phyloP scores from a whole-genome alignment of 2,113 vertebrate genomes.

The Poeciliopsis retropinna region DNA sequence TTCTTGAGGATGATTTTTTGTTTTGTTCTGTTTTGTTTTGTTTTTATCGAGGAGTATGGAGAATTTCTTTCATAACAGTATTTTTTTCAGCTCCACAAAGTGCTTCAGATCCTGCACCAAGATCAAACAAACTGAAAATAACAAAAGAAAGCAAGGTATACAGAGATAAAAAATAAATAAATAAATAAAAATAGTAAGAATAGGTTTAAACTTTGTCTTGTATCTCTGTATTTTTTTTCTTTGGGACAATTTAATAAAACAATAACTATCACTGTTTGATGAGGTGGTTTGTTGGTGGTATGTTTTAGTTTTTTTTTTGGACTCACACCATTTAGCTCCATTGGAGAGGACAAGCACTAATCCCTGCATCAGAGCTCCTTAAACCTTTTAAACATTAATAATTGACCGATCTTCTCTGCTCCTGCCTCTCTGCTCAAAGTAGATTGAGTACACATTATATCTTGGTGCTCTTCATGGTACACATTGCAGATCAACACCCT shows the following conservation, averaged over 20 bases:
- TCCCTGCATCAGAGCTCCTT: constrained; percentile 46
- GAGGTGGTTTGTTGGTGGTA: constrained; percentile 10
- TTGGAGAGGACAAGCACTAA: constrained; percentile 41
- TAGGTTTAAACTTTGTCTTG: background rate
- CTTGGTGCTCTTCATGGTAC: constrained; percentile 57
- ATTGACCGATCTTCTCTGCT: constrained; percentile 72
- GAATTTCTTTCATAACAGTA: background rate
- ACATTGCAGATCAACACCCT: constrained; percentile 25
- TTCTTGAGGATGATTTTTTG: background rate
- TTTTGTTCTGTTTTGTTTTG: too few species aligned
- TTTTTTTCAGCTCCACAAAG: background rate
- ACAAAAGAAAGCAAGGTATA: background rate
- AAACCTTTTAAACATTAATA: constrained; percentile 80
- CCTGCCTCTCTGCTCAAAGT: constrained; percentile 45
- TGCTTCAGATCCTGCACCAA: background rate
- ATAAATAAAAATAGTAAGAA: background rate
- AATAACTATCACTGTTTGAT: background rate
- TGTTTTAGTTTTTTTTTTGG: background rate
- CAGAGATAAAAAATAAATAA: too few species aligned
- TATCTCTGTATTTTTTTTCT: constrained; percentile 3
- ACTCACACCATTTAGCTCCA: constrained; percentile 30
- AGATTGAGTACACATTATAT: constrained; percentile 63
- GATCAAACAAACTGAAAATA: background rate
- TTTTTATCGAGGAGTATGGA: too few species aligned
- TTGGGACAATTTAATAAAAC: background rate